These are phyloP conservation scores for Whitmania pigra DNA, from an alignment of 1,140 invertebrate genomes.

Conservation along the genomic window DNA sequence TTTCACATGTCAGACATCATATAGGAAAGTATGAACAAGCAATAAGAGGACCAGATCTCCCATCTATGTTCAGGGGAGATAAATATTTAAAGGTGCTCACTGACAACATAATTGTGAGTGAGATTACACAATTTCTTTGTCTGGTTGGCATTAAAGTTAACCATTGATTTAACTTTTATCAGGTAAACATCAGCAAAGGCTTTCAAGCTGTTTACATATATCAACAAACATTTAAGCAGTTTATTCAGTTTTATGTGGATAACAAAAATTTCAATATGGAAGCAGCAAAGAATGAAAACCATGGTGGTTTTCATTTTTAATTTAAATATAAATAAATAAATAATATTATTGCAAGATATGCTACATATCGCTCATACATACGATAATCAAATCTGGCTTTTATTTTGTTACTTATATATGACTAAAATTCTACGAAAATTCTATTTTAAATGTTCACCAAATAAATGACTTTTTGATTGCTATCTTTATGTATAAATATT, in stretches of 20 bases:
- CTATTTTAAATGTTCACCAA: no score
- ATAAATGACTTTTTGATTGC: no score
- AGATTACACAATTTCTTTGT: no score
- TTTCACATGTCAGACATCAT: no score
- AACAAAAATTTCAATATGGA: slow-evolving; percentile 53
- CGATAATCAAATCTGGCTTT: neutral
- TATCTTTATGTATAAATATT: no score
- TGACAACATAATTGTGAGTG: no score
- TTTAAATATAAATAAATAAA: neutral
- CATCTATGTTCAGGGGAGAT: no score
- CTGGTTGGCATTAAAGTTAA: neutral
- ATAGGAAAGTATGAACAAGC: no score
- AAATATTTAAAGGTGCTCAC: no score
- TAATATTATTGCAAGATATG: neutral
- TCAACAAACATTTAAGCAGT: slow-evolving; percentile 52
- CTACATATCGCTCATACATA: neutral
- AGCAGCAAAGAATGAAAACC: slow-evolving; percentile 40
- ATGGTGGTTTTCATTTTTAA: slow-evolving; percentile 25
- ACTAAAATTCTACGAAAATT: no score
- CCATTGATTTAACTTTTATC: slow-evolving; percentile 14
- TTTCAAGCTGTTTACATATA: slow-evolving; percentile 54
- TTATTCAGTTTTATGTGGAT: slow-evolving; percentile 56
- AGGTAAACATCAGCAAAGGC: slow-evolving; percentile 34
- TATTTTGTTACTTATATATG: neutral
- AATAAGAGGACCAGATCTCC: no score